Base-by-base conservation (phyloP, 2,113 vertebrate genomes). In the Xiphias gladius region DNA sequence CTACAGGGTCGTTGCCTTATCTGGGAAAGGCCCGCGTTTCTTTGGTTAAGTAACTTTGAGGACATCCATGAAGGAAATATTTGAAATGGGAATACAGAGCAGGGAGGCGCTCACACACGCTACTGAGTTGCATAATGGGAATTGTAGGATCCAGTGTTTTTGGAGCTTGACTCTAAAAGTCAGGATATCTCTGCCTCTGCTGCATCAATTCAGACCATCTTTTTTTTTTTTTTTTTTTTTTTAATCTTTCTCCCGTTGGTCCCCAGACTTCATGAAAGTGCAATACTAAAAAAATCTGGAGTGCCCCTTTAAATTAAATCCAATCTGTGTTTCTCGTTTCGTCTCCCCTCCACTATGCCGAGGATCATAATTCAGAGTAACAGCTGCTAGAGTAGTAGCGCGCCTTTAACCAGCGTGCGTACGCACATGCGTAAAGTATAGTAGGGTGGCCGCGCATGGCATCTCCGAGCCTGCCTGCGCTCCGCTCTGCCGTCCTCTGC, bases 401-500 rank as follows among this genome's bases (percentile, higher is more conserved):
- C 73, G 80, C 79, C 87, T 88, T 81, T 89, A 87, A 87, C 41
- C 82, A 73, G 26, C 79, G 72, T 84, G 75, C 78, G 86, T 79
- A 75, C 71, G 89, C 89, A 86, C 86, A 88, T 83, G 87, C 82
- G 89, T 90, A 86, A 82, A 88, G 61, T 87, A 37, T 83, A 89
- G 91, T 88, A 91, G 83, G n/a, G 73, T 76, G 91, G 50, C 30
- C 82, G 91, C 93, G 93, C 93, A 92, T 90, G 92, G 77, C 89
- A 89, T 86, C 80, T 90, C 75, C 3, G 78, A 20, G 62, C 79
- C 66, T 82, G 79, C 83, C 26, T 66, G 80, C 75, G 71, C 85
- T 90, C 73, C 80, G 59, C 87, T 91, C 76, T 86, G 87, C 93
- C 89, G 92, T 91, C 91, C 92, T 88, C 93, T 91, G 88, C 91